A percentile compares a stretch with the other conserved stretches of the same genome.
Evolutionary conservation across 1,140 invertebrate genomes (phyloP).

Genomic region (Limonius californicus): DNA sequence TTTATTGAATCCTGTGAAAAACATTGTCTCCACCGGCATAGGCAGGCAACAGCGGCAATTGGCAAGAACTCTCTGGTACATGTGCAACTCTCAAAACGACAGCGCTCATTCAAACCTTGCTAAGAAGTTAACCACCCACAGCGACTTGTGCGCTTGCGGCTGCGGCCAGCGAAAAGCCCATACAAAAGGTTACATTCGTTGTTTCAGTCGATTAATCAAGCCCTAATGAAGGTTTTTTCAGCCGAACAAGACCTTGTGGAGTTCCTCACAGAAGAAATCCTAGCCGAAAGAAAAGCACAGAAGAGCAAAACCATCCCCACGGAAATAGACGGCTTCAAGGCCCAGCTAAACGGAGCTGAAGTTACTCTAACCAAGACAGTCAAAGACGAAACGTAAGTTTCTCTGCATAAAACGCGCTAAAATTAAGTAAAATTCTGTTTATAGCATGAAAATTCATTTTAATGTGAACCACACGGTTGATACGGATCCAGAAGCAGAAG

Average conservation of each 20-base stretch:
- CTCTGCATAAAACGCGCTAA: no score
- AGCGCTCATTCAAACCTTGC: conserved; percentile 20
- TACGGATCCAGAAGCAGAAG: conserved; percentile 63
- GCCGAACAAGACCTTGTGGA: conserved; percentile 82
- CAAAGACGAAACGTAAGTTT: conserved; percentile 74
- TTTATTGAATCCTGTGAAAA: conserved; percentile 50
- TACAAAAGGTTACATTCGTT: conserved; percentile 1
- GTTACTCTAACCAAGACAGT: conserved; percentile 70
- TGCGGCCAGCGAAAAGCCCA: conserved; percentile 45
- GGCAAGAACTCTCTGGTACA: conserved; percentile 64
- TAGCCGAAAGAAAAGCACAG: conserved; percentile 77
- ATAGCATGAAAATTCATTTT: conserved; percentile 70
- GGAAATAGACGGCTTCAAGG: conserved; percentile 74
- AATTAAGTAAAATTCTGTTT: conserved; percentile 39
- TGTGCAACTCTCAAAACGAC: conserved; percentile 50
- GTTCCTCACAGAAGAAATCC: conserved; percentile 85
- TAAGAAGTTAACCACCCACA: conserved; percentile 43
- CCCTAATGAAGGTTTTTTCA: conserved; percentile 42
- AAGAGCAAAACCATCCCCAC: conserved; percentile 70
- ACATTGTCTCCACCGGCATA: conserved; percentile 40
- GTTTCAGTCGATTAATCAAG: no score
- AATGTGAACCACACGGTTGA: conserved; percentile 92
- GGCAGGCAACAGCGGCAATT: conserved; percentile 53
- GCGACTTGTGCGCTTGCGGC: conserved; percentile 57
- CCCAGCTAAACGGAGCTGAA: conserved; percentile 71